Evolutionary conservation across 2,888 invertebrate species (phyloP).

Genomic region (Arrhopalites spinosus): DNA sequence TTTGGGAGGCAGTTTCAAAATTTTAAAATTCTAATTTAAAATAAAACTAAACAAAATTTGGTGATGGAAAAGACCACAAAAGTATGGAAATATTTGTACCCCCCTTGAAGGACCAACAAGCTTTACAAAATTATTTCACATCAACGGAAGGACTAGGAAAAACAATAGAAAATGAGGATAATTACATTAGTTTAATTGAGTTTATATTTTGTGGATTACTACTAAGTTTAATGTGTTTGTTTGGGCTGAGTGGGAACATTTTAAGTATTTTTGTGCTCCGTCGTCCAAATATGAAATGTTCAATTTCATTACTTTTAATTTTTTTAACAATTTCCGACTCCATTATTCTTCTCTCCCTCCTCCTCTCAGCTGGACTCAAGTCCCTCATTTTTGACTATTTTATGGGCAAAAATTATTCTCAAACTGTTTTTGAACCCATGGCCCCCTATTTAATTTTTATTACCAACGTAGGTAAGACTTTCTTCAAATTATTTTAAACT

Average conservation of each 20-base stretch:
- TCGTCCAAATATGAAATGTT: neutral
- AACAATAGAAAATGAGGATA: too few species aligned
- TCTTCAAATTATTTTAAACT: too few species aligned
- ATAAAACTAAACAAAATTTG: too few species aligned
- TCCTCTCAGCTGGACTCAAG: neutral
- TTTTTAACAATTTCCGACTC: neutral
- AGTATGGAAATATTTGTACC: too few species aligned
- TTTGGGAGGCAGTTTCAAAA: too few species aligned
- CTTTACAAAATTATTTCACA: too few species aligned
- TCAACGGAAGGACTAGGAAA: too few species aligned
- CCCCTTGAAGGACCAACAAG: too few species aligned
- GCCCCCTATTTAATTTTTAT: neutral
- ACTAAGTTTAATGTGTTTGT: neutral
- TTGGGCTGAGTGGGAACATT: slow-evolving; percentile 4
- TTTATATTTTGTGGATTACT: slow-evolving; percentile 1
- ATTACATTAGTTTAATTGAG: slow-evolving; percentile 1
- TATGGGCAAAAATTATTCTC: neutral
- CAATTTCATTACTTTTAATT: neutral
- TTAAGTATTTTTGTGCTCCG: neutral
- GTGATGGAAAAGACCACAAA: too few species aligned
- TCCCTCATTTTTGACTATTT: slow-evolving; percentile 12
- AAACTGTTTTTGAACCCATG: neutral
- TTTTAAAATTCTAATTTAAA: too few species aligned
- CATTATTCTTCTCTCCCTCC: neutral
- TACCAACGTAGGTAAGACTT: neutral